Base-by-base conservation (phyloP, 2,113 vertebrate genomes). In the Lates calcarifer region DNA sequence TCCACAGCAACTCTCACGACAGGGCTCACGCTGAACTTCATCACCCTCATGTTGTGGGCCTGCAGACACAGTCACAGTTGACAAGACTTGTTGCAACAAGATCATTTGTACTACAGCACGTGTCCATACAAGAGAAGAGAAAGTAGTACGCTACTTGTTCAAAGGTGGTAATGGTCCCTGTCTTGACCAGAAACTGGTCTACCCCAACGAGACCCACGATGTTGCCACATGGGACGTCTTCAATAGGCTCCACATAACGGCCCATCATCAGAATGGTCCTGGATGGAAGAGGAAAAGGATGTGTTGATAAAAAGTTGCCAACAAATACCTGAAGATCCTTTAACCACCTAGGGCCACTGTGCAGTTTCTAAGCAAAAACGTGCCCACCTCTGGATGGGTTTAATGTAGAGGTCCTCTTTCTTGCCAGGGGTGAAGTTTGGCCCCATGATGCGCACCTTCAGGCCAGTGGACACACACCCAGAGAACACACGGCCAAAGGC, bases 211-310 rank as follows among this genome's bases (percentile, higher is more conserved):
- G 91, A 37, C 98, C 98, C 24, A 98, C 97, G 0, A 99, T 99
- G 94, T 99, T 99, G 1, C 98, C 97, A 9, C 97, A 99, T 71
- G 97, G 98, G 82, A 99, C 97, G 4, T 99, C 97, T 92, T 99
- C 98, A 0, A 99, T 99, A 56, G 97, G 97, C 86, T 98, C 98
- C 51, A 97, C 96, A 0, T 98, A 99, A 11, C 97, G 96, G 1
- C 98, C 98, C 98, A 99, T 99, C 98, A 99, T 99, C 62, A 99
- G 95, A 83, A 99, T 97, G 47, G 98, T 99, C 89, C 97, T 99
- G 26, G 1, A 0, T 18, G 20, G 11, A 66, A 20, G n/a, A 5
- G 2, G 11, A 55, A 2, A 63, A 20, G 5, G 22, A 58, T 2
- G 60, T 14, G 28, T 31, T 31, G 26, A 79, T 24, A 61, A 69